Percentiles rank a stretch among this genome's conserved stretches.
These are phyloP conservation scores for Aleiodes sp. DNA, from an alignment of 1,140 invertebrate species.

Conservation along the genomic window DNA sequence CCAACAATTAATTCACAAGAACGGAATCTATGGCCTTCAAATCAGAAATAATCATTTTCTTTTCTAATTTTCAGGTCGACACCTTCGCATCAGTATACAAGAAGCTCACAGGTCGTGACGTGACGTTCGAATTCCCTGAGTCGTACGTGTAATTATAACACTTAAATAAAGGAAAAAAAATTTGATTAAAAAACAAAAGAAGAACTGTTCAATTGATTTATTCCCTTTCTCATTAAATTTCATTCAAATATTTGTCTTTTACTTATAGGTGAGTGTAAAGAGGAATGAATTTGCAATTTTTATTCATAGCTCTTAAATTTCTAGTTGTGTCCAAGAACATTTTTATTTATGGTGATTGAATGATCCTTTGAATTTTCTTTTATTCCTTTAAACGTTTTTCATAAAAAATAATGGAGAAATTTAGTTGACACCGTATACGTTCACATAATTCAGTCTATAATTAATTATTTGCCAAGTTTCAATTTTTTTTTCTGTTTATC, in stretches of 20 bases:
- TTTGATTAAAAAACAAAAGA: slow-evolving; percentile 35
- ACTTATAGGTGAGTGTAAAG: slow-evolving; percentile 9
- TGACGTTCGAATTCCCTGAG: slow-evolving; percentile 99
- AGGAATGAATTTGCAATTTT: slow-evolving; percentile 5
- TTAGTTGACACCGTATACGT: neutral
- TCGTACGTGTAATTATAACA: slow-evolving; percentile 85
- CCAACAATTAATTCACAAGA: no score
- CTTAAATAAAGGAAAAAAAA: slow-evolving; percentile 62
- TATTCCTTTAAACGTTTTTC: neutral
- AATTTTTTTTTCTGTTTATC: neutral
- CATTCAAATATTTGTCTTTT: slow-evolving; percentile 8
- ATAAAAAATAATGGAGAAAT: slow-evolving; percentile 1
- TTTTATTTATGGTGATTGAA: neutral
- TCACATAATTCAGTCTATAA: neutral
- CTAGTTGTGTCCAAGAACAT: neutral
- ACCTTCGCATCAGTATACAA: slow-evolving; percentile 99
- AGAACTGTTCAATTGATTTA: neutral
- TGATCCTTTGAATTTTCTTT: neutral
- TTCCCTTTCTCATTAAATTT: neutral
- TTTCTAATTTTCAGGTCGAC: slow-evolving; percentile 82
- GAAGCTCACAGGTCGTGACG: slow-evolving; percentile 98
- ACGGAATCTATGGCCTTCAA: no score
- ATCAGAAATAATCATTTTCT: slow-evolving; percentile 22
- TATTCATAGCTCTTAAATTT: neutral
- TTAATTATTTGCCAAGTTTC: slow-evolving; percentile 6